Percentiles rank a stretch among this genome's conserved stretches.
phyloP scores from a whole-genome alignment of 2,113 vertebrate species.

The Caranx ignobilis region DNA sequence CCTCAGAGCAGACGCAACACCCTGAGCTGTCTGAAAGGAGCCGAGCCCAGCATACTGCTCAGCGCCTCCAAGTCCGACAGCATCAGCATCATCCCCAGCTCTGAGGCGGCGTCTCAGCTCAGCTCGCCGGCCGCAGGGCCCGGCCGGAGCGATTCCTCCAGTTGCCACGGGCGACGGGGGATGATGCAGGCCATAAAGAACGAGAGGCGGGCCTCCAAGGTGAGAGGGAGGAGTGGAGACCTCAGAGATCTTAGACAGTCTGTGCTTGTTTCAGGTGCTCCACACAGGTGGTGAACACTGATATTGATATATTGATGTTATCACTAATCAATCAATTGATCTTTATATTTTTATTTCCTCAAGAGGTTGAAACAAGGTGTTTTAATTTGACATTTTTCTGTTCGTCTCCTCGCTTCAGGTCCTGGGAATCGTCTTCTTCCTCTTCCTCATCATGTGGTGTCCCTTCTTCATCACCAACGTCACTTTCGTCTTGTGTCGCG shows the following conservation, averaged over 20 bases:
- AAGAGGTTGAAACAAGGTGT: too few relatives aligned
- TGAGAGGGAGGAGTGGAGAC: slow-evolving; percentile 32
- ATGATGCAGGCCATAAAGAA: slow-evolving; percentile 99
- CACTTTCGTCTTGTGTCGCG: slow-evolving; percentile 92
- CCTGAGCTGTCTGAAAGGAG: slow-evolving; percentile 87
- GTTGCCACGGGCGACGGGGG: slow-evolving; percentile 88
- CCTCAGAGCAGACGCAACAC: slow-evolving; percentile 87
- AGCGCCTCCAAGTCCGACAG: slow-evolving; percentile 75
- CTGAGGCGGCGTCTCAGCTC: slow-evolving; percentile 86
- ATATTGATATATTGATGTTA: too few relatives aligned
- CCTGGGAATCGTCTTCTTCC: slow-evolving; percentile 97
- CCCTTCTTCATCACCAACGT: slow-evolving; percentile 99
- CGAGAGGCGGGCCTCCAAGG: slow-evolving; percentile 94
- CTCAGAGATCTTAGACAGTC: not conserved
- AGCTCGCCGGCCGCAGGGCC: slow-evolving; percentile 85
- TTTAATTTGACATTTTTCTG: too few relatives aligned
- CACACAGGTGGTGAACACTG: not conserved
- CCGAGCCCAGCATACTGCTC: slow-evolving; percentile 71
- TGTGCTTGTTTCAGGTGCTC: not conserved
- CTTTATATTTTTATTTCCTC: too few relatives aligned
- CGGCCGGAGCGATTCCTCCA: slow-evolving; percentile 77
- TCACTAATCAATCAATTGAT: too few relatives aligned
- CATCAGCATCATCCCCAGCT: slow-evolving; percentile 88
- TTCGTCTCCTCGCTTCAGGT: slow-evolving; percentile 75
- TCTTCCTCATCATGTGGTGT: slow-evolving; percentile 99